Base-by-base conservation (phyloP, 1,140 invertebrate genomes). In the Dryas iulia region DNA sequence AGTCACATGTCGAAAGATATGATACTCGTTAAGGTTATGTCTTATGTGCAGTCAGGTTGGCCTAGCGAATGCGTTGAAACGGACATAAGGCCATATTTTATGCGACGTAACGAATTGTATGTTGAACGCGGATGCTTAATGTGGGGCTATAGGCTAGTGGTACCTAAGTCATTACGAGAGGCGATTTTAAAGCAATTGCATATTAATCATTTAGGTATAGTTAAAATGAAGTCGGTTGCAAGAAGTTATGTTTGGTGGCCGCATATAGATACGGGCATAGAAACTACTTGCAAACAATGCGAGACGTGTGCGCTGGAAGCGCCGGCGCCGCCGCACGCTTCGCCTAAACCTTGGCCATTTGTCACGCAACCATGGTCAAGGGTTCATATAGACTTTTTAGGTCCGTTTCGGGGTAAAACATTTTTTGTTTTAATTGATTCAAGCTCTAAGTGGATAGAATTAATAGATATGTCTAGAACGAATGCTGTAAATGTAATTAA, bases 131-230 rank as follows among this genome's bases (percentile, higher is more conserved):
- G n/a, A n/a, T n/a, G n/a, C n/a, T n/a, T n/a, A n/a, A n/a, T n/a
- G 26, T 79, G 74, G 77, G 74, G 74, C 4, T 74, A 76, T 24
- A 56, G 76, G 23, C 25, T 73, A 30, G 57, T 72, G 0, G 68
- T 78, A 24, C 73, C 73, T 10, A 14, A 30, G 3, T 10, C 30
- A 0, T 59, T 71, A 12, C 54, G 35, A 23, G 25, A 59, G 18
- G 25, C 3, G 8, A 12, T 74, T 3, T 59, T 74, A 53, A 54
- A 66, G 28, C 59, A 76, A 47, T 10, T 78, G 8, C 74, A 78
- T 57, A 12, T 54, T 14, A n/a, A n/a, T n/a, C n/a, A n/a, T n/a
- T n/a, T n/a, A n/a, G n/a, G n/a, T n/a, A n/a, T n/a, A n/a, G n/a
- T n/a, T n/a, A n/a, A n/a, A n/a, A n/a, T n/a, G n/a, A n/a, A n/a